phyloP scores from a whole-genome alignment of 2,888 invertebrate genomes.

The Tromatobia lineatoria region DNA sequence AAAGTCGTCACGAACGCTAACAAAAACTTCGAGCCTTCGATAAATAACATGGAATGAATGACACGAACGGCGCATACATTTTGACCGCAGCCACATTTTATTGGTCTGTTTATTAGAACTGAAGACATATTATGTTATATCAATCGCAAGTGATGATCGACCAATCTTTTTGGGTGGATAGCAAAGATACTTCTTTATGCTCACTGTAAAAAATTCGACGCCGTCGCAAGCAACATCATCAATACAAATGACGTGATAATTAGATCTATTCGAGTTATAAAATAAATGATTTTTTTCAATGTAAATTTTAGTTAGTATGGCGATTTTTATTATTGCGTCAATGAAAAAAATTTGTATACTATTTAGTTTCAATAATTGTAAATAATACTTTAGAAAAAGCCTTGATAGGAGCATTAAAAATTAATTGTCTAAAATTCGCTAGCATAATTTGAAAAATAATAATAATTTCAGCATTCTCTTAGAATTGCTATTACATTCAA shows the following conservation, averaged over 20 bases:
- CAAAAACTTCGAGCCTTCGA: background rate
- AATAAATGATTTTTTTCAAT: background rate
- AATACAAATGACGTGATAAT: background rate
- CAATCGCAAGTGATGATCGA: background rate
- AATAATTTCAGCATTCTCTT: too few relatives aligned
- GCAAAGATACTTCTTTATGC: background rate
- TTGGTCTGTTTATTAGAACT: background rate
- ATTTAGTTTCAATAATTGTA: too few relatives aligned
- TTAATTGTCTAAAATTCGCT: too few relatives aligned
- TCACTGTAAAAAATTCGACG: background rate
- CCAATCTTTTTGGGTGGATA: slow-evolving; percentile 18
- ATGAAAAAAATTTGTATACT: background rate
- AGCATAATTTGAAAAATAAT: too few relatives aligned
- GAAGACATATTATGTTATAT: background rate
- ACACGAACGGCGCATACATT: background rate
- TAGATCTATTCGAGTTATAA: background rate
- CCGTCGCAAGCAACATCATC: background rate
- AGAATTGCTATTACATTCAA: too few relatives aligned
- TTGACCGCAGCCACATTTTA: background rate
- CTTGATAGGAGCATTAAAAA: too few relatives aligned
- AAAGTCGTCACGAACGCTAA: background rate
- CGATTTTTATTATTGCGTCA: background rate
- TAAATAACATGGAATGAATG: slow-evolving; percentile 1
- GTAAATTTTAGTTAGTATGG: too few relatives aligned
- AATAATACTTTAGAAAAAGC: background rate